Evolutionary conservation across 2,797 vertebrate genomes (phyloP), one percentile per base, ranked within the genome.

Genomic region (Telmatherina bonti): DNA sequence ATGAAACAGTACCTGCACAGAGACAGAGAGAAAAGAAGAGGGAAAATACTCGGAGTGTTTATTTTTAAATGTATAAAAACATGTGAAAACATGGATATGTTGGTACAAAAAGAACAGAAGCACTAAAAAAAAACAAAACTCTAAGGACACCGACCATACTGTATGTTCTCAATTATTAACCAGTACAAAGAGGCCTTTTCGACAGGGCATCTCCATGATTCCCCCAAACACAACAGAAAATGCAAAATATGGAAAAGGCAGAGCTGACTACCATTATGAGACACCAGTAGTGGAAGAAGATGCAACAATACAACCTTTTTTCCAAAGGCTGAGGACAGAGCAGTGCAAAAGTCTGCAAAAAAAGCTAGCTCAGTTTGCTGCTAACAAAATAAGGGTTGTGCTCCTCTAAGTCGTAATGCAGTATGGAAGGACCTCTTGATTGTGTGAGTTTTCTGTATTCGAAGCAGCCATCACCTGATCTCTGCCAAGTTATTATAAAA

Each of bases 1-100:
- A 99, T 94, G 91, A 99, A 98, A 92, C 97, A 99, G 86, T 96
- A 98, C 89, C 97, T 99, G 73, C 16, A 66, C n/a, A 58, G 52
- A 70, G 22, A 64, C 6, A 15, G 29, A 49, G 7, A 38, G 30
- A 33, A 49, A 26, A 31, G 16, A 15, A 24, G 11, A 13, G 45
- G 20, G 2, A 45, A 60, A 16, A 2, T 9, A 41, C 29, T 12
- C 61, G 27, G 15, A 22, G 12, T 22, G 2, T 26, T 16, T 33
- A 27, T 22, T 47, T 7, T 7, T 7, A 45, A 45, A 41, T 13
- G 16, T 13, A 13, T 7, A 13, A 43, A 43, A 43, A 15, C 15
- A 18, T 20, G 1, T 16, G 13, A 15, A 16, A 8, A 47, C 43
- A 47, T 13, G 6, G 1, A 57, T 38, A 52, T 12, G 4, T 4